Evolutionary conservation across 1,140 invertebrate genomes (phyloP), one percentile per base, ranked within the genome.

Genomic region (Micrasema minimum): DNA sequence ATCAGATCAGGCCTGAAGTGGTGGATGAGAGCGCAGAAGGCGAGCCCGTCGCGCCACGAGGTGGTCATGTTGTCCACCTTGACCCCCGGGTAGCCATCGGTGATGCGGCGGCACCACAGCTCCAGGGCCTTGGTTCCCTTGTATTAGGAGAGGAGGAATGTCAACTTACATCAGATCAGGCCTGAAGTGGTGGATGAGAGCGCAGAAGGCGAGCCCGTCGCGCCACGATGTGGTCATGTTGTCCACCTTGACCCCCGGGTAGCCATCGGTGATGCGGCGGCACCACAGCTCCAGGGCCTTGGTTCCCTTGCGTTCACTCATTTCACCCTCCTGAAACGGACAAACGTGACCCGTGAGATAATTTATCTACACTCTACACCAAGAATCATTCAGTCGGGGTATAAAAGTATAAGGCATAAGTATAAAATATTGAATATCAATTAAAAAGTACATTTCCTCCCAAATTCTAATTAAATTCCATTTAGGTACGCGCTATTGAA

Each of bases 121-220:
- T 96, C 93, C 78, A 96, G 80, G 66, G 92, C 94, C 83, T 93
- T 93, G 76, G 92, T 93, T 75, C 94, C 94, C 77, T 92, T 89
- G 79, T n/a, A n/a, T n/a, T n/a, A n/a, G n/a, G n/a, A n/a, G n/a
- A n/a, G n/a, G n/a, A n/a, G n/a, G n/a, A n/a, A n/a, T n/a, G n/a
- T n/a, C n/a, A n/a, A 93, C 94, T 96, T 86, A 97, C 96, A 98
- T 96, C 71, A 98, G 88, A 83, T 98, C 96, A 35, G 96, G 96
- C 78, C 95, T 89, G 85, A 96, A 98, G 80, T 95, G 92, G 85
- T 98, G 96, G 77, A 99, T 96, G 82, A 99, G 90, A 55, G 96
- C 96, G 86, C 96, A 99, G 84, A 98, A 98, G 26, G 94, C 95
- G 46, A 98, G 88, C 57, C 96, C 96, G 85, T 96, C 91, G 76